phyloP scores from a whole-genome alignment of 2,888 invertebrate species.

The Metellina segmentata region DNA sequence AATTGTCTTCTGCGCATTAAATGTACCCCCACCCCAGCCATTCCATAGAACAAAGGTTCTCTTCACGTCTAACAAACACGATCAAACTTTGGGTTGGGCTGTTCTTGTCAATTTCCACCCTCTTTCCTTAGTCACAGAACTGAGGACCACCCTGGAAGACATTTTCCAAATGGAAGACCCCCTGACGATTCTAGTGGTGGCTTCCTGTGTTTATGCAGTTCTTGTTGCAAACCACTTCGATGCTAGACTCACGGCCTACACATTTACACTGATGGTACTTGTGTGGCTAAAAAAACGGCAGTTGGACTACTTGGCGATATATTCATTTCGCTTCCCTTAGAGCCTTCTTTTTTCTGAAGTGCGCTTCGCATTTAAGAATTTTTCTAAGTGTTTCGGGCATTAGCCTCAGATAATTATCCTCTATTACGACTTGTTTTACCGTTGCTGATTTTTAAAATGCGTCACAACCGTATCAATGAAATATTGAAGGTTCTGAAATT shows the following conservation, averaged over 20 bases:
- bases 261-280: background rate
- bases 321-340: no score
- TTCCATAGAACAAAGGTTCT: constrained; percentile 1
- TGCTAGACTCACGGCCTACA: constrained; percentile 12
- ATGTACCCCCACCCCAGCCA: background rate
- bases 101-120: constrained; percentile 64
- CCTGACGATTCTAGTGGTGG: constrained; percentile 54
- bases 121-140: constrained; percentile 2
- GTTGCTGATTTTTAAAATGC: no score
- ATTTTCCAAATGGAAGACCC: constrained; percentile 57
- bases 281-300: no score
- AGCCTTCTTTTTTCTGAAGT: no score
- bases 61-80: constrained; percentile 36
- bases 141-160: constrained; percentile 70
- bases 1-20: no score
- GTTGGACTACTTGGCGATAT: no score
- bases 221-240: constrained; percentile 20
- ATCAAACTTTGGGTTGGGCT: constrained; percentile 59
- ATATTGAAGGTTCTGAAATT: no score
- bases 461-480: no score
- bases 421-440: no score
- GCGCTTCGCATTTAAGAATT: no score
- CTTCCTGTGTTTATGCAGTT: constrained; percentile 69
- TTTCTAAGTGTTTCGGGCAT: no score
- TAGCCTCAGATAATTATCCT: no score